Evolutionary conservation across 2,888 invertebrate species (phyloP).

Genomic region (Hybos culiciformis): DNA sequence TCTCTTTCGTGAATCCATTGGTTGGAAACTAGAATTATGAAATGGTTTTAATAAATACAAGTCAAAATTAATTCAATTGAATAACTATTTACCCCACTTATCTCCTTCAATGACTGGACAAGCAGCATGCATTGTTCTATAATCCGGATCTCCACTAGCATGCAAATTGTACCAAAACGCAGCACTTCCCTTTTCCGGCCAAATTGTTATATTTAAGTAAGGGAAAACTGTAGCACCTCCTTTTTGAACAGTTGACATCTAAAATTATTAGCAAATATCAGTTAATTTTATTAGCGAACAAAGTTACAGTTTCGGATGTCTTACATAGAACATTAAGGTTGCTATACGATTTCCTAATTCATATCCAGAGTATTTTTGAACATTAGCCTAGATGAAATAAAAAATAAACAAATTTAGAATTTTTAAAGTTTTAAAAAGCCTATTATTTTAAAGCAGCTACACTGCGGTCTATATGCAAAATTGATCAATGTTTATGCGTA

Average conservation of each 20-base stretch:
- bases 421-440: too few relatives aligned
- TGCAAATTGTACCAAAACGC: constrained; percentile 93
- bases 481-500: too few relatives aligned
- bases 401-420: background rate
- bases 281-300: background rate
- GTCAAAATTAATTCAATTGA: too few relatives aligned
- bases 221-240: constrained; percentile 97
- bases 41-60: too few relatives aligned
- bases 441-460: too few relatives aligned
- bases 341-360: constrained; percentile 96
- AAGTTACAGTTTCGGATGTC: too few relatives aligned
- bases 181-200: constrained; percentile 84
- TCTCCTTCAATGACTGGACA: constrained; percentile 93
- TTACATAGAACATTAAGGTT: constrained; percentile 89
- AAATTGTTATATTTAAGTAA: constrained; percentile 64
- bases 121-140: constrained; percentile 85
- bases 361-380: constrained; percentile 71
- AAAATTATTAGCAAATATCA: constrained; percentile 9
- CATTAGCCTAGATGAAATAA: constrained; percentile 74
- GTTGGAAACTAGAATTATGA: too few relatives aligned
- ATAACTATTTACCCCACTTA: constrained; percentile 89
- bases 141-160: constrained; percentile 84
- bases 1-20: too few relatives aligned
- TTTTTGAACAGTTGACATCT: constrained; percentile 93
- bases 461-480: too few relatives aligned